phyloP scores from a whole-genome alignment of 2,888 invertebrate genomes.

The Thecocarcelia acutangulata region DNA sequence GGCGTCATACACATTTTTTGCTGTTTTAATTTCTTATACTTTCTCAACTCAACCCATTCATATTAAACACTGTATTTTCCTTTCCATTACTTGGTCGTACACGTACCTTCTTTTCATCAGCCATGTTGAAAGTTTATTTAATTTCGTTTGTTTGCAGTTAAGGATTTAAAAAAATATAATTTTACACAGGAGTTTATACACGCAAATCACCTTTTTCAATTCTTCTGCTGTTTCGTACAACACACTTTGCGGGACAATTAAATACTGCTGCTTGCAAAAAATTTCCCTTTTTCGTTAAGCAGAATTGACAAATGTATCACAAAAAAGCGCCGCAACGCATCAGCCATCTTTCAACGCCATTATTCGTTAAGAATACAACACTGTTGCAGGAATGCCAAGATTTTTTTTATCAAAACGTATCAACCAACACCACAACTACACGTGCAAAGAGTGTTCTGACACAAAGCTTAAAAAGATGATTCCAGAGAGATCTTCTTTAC shows the following conservation, averaged over 20 bases:
- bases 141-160: slow-evolving; percentile 56
- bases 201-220: slow-evolving; percentile 35
- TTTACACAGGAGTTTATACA: slow-evolving; percentile 56
- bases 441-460: too few species aligned
- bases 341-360: slow-evolving; percentile 68
- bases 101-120: slow-evolving; percentile 78
- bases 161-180: slow-evolving; percentile 44
- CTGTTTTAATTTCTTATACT: slow-evolving; percentile 45
- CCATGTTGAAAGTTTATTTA: slow-evolving; percentile 72
- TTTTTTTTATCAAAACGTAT: too few species aligned
- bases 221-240: slow-evolving; percentile 50
- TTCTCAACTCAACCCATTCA: slow-evolving; percentile 32
- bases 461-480: too few species aligned
- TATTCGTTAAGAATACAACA: slow-evolving; percentile 61
- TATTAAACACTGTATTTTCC: slow-evolving; percentile 2
- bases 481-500: too few species aligned
- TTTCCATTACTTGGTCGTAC: neutral
- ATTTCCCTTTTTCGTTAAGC: slow-evolving; percentile 66
- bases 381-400: neutral
- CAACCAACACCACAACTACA: too few species aligned
- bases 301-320: slow-evolving; percentile 48
- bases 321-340: slow-evolving; percentile 65
- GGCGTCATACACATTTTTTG: slow-evolving; percentile 73
- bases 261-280: slow-evolving; percentile 67
- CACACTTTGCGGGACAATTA: slow-evolving; percentile 67